phyloP scores from a whole-genome alignment of 2,113 vertebrate species.

The Pica pica region DNA sequence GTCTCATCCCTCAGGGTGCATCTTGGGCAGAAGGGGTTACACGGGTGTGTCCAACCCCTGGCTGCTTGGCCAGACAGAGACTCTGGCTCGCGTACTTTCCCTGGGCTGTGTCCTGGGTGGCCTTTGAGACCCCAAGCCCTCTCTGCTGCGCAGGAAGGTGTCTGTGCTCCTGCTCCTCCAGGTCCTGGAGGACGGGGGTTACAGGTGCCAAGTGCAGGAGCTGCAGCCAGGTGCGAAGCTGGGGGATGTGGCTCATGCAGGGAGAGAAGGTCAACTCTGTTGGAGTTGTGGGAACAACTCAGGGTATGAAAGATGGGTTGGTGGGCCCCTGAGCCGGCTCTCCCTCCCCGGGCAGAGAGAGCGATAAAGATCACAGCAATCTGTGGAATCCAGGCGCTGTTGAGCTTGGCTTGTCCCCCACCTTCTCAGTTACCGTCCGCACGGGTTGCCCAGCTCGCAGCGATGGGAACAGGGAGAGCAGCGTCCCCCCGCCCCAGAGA shows the following conservation, averaged over 20 bases:
- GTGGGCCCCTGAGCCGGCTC: background rate
- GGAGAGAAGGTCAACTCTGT: background rate
- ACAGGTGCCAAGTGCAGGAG: background rate
- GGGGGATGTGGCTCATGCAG: fast-evolving
- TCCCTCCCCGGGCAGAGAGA: background rate
- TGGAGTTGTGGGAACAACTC: background rate
- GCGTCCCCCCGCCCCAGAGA: background rate
- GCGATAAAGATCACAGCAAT: background rate
- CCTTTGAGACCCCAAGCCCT: background rate
- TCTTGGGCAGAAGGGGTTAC: background rate
- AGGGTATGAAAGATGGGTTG: background rate
- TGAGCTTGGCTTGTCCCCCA: conserved; percentile 7
- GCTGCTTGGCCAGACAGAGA: background rate
- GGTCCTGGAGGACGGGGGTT: background rate
- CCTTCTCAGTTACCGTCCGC: background rate
- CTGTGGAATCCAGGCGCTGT: conserved; percentile 10
- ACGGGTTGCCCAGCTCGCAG: background rate
- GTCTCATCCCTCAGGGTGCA: fast-evolving
- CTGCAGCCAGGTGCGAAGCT: background rate
- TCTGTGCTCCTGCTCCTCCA: background rate
- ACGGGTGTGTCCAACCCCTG: fast-evolving
- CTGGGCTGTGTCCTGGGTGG: background rate
- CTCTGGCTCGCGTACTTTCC: background rate
- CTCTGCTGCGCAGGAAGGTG: background rate
- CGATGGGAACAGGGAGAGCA: background rate